Percentiles rank a stretch among this genome's conserved stretches.
Conservation (phyloP, 2,888 invertebrate genomes). For the Acanthoscelides obtectus region DNA sequence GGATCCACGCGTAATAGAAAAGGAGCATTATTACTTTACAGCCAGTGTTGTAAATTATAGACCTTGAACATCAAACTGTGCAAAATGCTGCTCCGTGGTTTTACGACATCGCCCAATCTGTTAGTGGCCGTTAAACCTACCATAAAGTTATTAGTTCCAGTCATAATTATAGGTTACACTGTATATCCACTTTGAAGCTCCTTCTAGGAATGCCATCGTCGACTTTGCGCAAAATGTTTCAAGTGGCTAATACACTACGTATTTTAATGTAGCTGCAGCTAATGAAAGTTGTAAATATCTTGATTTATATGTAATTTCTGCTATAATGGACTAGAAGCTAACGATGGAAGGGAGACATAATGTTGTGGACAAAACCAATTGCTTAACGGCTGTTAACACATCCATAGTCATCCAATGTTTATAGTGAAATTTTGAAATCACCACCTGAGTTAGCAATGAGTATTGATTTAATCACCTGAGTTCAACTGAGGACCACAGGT, state of each 20-base stretch:
- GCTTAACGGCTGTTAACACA: too few species aligned
- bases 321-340: too few species aligned
- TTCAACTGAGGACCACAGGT: too few species aligned
- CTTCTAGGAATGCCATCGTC: neutral
- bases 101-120: neutral
- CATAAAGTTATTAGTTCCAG: neutral
- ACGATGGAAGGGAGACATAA: too few species aligned
- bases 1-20: neutral
- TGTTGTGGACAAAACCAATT: too few species aligned
- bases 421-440: too few species aligned
- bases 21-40: neutral
- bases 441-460: too few species aligned
- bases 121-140: neutral
- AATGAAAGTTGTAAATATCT: neutral
- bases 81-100: neutral
- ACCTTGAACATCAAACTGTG: neutral
- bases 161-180: neutral
- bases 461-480: too few species aligned
- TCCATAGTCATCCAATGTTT: too few species aligned
- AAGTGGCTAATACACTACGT: neutral
- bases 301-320: neutral
- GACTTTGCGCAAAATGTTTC: neutral
- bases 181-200: neutral
- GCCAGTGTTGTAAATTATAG: neutral
- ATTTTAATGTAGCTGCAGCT: neutral